A percentile compares a stretch with the other conserved stretches of the same genome.
phyloP scores from a whole-genome alignment of 2,888 invertebrate species.

The Eutolmus rufibarbis region DNA sequence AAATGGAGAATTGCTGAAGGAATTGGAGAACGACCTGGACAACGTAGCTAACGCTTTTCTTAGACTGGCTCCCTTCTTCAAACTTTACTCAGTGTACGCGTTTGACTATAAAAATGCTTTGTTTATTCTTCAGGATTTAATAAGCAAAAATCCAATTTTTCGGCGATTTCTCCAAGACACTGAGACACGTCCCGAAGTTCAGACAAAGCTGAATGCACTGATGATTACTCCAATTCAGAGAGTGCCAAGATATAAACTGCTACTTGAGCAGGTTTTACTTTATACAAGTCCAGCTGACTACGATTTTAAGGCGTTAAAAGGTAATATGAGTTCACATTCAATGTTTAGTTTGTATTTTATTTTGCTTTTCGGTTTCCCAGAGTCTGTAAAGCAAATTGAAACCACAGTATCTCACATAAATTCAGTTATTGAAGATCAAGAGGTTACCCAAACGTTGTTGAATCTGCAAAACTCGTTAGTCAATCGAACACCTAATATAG shows the following conservation, averaged over 20 bases:
- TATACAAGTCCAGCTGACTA: slow-evolving; percentile 68
- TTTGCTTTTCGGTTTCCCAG: slow-evolving; percentile 56
- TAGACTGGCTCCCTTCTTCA: slow-evolving; percentile 78
- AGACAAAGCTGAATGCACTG: slow-evolving; percentile 73
- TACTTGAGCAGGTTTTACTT: slow-evolving; percentile 73
- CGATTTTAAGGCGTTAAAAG: slow-evolving; percentile 66
- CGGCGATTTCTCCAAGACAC: slow-evolving; percentile 69
- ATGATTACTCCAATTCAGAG: slow-evolving; percentile 81
- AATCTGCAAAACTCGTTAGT: slow-evolving; percentile 72
- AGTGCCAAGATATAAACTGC: slow-evolving; percentile 76
- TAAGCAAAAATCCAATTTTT: slow-evolving; percentile 65
- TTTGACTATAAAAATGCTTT: slow-evolving; percentile 74
- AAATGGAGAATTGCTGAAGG: slow-evolving; percentile 68
- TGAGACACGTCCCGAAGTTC: slow-evolving; percentile 75
- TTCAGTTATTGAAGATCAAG: slow-evolving; percentile 75
- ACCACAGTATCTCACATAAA: slow-evolving; percentile 76
- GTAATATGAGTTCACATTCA: slow-evolving; percentile 55
- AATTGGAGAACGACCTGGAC: slow-evolving; percentile 66
- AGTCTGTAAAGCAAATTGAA: slow-evolving; percentile 72
- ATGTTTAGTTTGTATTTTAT: slow-evolving; percentile 47
- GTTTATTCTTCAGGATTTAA: slow-evolving; percentile 67
- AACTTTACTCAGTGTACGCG: slow-evolving; percentile 79
- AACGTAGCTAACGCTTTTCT: slow-evolving; percentile 73
- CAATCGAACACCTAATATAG: slow-evolving; percentile 70
- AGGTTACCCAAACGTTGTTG: slow-evolving; percentile 73